Base-by-base conservation (phyloP, 2,113 vertebrate species). In the Origma solitaria region DNA sequence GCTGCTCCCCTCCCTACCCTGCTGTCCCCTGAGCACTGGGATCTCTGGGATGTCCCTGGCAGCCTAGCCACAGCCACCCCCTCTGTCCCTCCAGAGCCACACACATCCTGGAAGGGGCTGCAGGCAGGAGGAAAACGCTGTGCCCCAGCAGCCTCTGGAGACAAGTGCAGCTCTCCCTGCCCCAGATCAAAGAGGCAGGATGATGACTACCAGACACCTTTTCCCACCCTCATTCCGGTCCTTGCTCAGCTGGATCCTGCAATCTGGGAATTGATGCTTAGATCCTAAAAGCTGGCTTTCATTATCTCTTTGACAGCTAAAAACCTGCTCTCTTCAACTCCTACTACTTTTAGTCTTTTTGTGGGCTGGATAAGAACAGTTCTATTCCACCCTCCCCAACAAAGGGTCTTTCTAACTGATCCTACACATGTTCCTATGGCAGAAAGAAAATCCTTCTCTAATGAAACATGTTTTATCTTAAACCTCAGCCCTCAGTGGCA, bases 351-450 rank as follows among this genome's bases (percentile, higher is more conserved):
- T 76, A 60, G 75, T 47, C 45, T 20, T 80, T 66, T 50, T 60
- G 88, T 87, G 69, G 81, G 86, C 44, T 71, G 83, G 38, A 28
- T 77, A 70, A 93, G 60, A 94, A 79, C 4, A 15, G 58, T 33
- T 73, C 44, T 76, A 38, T 79, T 90, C 42, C 70, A 68, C 44
- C 53, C 62, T 38, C 25, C 38, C 7, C 54, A 89, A 95, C 89
- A 96, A 97, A 96, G 45, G 62, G 49, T 68, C 72, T 92, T 95
- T 97, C 80, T 94, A 73, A 81, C 23, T 54, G 38, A 90, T 95
- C 91, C 91, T 92, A 82, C 94, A 87, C 37, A 47, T 15, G 53
- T 51, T 96, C 54, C 84, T 5, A 15, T 13, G 33, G 65, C 60
- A 87, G 78, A 71, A 10, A 89, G 73, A 89, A 88, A 85, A 91